A percentile compares a stretch with the other conserved stretches of the same genome.
Conservation (phyloP, 2,113 vertebrate species). For the Cricetomys ansorgei region DNA sequence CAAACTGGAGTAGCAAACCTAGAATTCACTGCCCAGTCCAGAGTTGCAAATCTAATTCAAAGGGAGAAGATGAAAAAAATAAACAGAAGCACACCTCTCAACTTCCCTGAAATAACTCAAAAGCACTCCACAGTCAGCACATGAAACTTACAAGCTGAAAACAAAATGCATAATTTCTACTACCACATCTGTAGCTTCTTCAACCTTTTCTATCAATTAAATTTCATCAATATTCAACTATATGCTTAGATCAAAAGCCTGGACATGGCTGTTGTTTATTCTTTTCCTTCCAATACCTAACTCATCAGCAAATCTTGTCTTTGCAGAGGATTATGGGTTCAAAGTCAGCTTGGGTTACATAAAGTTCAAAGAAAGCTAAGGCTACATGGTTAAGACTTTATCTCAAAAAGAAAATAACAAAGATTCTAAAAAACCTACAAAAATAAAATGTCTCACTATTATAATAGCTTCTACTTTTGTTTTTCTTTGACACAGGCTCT, state of each 20-base stretch:
- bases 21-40: conserved; percentile 60
- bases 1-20: conserved; percentile 34
- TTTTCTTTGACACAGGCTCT: neutral
- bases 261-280: neutral
- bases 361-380: neutral
- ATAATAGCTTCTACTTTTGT: neutral
- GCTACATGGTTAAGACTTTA: neutral
- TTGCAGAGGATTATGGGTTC: neutral
- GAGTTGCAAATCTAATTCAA: conserved; percentile 71
- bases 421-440: neutral
- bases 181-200: neutral
- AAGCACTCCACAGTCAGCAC: conserved; percentile 25
- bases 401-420: neutral
- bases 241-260: conserved; percentile 30
- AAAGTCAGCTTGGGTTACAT: neutral
- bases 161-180: conserved; percentile 39
- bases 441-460: neutral
- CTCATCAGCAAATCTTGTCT: conserved; percentile 45
- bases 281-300: conserved; percentile 17
- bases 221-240: conserved; percentile 31
- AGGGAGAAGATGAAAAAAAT: conserved; percentile 59
- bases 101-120: conserved; percentile 2
- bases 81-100: conserved; percentile 25
- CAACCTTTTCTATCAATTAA: conserved; percentile 19
- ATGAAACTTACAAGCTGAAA: conserved; percentile 24